Evolutionary conservation across 2,113 vertebrate genomes (phyloP).

Genomic region (Syngnathus typhle): DNA sequence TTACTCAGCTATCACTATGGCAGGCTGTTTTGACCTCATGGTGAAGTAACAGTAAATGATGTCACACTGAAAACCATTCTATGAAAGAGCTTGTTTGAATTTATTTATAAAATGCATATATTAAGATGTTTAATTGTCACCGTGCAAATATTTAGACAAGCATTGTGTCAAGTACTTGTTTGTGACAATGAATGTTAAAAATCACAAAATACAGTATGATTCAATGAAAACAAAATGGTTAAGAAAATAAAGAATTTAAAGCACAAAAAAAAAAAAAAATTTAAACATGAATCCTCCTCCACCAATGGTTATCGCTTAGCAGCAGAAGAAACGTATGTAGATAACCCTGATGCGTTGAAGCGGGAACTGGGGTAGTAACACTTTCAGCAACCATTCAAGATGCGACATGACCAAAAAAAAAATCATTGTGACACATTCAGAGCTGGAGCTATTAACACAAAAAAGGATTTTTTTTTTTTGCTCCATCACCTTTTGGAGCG

Average conservation of each 20-base stretch:
- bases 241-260: slow-evolving; percentile 13
- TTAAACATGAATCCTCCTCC: background rate
- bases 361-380: background rate
- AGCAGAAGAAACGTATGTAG: slow-evolving; percentile 23
- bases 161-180: slow-evolving; percentile 20
- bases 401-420: background rate
- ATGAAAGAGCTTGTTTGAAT: slow-evolving; percentile 15
- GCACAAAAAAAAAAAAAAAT: background rate
- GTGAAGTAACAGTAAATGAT: slow-evolving; percentile 1
- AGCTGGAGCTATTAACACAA: background rate
- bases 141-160: slow-evolving; percentile 44
- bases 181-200: slow-evolving; percentile 21
- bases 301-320: slow-evolving; percentile 7
- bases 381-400: background rate
- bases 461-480: background rate
- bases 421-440: background rate
- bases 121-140: slow-evolving; percentile 41
- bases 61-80: slow-evolving; percentile 12
- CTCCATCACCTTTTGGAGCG: too few relatives aligned
- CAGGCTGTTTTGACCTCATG: slow-evolving; percentile 10
- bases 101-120: slow-evolving; percentile 59
- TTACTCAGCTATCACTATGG: slow-evolving; percentile 22
- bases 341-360: background rate
- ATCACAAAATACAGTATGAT: slow-evolving; percentile 10
- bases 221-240: slow-evolving; percentile 8